A percentile compares a stretch with the other conserved stretches of the same genome.
Conservation (phyloP, 2,113 vertebrate genomes). For the Channa argus region DNA sequence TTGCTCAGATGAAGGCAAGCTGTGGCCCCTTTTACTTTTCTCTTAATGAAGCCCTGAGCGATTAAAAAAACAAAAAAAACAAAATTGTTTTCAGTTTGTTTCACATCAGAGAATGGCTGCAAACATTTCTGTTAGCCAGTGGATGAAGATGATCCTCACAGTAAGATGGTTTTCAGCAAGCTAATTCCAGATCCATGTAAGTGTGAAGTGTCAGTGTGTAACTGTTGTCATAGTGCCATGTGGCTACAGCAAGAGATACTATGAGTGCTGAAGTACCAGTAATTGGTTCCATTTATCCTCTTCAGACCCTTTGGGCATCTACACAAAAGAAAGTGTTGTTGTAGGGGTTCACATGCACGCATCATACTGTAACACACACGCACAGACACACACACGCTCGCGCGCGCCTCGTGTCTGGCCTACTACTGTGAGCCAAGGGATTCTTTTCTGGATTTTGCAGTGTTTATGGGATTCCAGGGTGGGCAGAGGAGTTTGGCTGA, state of each 20-base stretch:
- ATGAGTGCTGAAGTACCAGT: constrained; percentile 39
- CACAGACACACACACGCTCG: neutral
- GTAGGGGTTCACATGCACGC: constrained; percentile 19
- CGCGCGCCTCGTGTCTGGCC: constrained; percentile 1
- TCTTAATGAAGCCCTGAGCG: neutral
- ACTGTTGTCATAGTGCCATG: constrained; percentile 45
- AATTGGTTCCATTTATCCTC: constrained; percentile 66
- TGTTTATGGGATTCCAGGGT: constrained; percentile 29
- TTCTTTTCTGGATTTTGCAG: constrained; percentile 31
- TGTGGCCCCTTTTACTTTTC: no score
- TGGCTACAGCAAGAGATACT: constrained; percentile 19
- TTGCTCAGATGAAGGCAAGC: no score
- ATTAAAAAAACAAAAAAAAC: neutral
- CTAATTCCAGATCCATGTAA: constrained; percentile 43
- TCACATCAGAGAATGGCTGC: neutral
- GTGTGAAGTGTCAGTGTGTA: constrained; percentile 38
- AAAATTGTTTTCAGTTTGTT: constrained; percentile 24
- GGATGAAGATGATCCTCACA: constrained; percentile 24
- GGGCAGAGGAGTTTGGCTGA: constrained; percentile 20
- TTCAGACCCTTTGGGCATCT: constrained; percentile 51
- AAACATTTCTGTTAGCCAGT: neutral
- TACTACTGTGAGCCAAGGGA: neutral
- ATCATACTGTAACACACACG: neutral
- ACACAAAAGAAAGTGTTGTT: constrained; percentile 35
- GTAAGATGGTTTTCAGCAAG: constrained; percentile 9